A percentile compares a stretch with the other conserved stretches of the same genome.
Evolutionary conservation across 2,888 invertebrate genomes (phyloP).

Genomic region (Papilio demoleus): DNA sequence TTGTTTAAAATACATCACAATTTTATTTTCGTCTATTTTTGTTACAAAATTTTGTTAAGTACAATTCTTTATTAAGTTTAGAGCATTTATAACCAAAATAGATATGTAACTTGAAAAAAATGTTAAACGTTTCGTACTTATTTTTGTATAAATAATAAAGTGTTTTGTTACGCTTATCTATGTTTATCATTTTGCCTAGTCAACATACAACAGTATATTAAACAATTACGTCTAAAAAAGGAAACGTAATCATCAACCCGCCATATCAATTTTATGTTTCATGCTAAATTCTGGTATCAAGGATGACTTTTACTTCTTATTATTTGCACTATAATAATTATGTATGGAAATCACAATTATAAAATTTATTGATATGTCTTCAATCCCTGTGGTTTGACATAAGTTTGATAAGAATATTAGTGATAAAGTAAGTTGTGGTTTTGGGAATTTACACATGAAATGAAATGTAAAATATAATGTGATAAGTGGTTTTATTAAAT

Average conservation of each 20-base stretch:
- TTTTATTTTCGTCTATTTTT: slow-evolving; percentile 3
- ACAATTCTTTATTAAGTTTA: slow-evolving; percentile 23
- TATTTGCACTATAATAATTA: too few relatives aligned
- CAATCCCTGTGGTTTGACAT: too few relatives aligned
- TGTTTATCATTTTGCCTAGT: slow-evolving; percentile 21
- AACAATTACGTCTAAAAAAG: too few relatives aligned
- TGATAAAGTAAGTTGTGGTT: background rate
- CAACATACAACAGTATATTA: background rate
- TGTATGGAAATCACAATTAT: too few relatives aligned
- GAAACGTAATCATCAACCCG: too few relatives aligned
- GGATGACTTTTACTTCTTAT: too few relatives aligned
- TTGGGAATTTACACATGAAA: background rate
- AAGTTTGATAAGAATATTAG: background rate
- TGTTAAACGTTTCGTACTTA: slow-evolving; percentile 33
- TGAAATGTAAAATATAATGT: too few relatives aligned
- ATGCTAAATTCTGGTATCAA: too few relatives aligned
- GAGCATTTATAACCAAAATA: slow-evolving; percentile 6
- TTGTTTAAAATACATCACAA: slow-evolving; percentile 6
- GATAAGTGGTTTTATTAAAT: too few relatives aligned
- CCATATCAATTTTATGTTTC: too few relatives aligned
- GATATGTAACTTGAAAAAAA: slow-evolving; percentile 16
- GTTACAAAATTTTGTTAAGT: slow-evolving; percentile 21
- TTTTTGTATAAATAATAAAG: slow-evolving; percentile 34
- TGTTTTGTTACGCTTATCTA: slow-evolving; percentile 13
- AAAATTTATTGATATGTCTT: too few relatives aligned